Evolutionary conservation across 2,888 invertebrate genomes (phyloP).

Genomic region (Caenorhabditis sp.): DNA sequence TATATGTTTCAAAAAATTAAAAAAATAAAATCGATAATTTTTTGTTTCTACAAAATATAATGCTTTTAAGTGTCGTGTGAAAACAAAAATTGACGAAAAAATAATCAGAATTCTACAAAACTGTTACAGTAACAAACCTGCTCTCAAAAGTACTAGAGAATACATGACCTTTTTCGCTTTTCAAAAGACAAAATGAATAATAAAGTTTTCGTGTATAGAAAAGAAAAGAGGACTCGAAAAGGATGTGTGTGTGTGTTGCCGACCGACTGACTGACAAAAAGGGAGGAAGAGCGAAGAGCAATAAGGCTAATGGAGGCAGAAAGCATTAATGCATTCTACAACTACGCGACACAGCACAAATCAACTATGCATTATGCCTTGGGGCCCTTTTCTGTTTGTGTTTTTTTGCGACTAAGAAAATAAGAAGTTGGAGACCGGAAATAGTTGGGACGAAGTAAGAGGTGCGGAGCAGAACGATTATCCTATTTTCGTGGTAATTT

Average conservation of each 20-base stretch:
- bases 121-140: too few species aligned
- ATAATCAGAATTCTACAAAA: too few species aligned
- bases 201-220: background rate
- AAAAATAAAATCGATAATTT: too few species aligned
- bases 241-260: background rate
- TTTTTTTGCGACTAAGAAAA: background rate
- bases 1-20: too few species aligned
- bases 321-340: conserved; percentile 3
- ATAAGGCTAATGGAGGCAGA: conserved; percentile 1
- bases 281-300: background rate
- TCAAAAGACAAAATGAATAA: background rate
- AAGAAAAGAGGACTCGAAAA: background rate
- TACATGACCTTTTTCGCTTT: background rate
- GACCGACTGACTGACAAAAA: background rate
- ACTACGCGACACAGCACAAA: conserved; percentile 4
- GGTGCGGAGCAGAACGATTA: too few species aligned
- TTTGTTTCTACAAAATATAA: too few species aligned
- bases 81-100: too few species aligned
- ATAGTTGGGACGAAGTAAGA: too few species aligned
- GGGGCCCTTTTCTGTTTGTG: conserved; percentile 1
- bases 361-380: conserved; percentile 10
- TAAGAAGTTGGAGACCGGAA: conserved; percentile 11
- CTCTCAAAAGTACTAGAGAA: background rate
- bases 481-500: too few species aligned
- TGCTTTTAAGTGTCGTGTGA: too few species aligned